Conservation (phyloP, 2,797 vertebrate species). For the Hippopotamyrus pictus region DNA sequence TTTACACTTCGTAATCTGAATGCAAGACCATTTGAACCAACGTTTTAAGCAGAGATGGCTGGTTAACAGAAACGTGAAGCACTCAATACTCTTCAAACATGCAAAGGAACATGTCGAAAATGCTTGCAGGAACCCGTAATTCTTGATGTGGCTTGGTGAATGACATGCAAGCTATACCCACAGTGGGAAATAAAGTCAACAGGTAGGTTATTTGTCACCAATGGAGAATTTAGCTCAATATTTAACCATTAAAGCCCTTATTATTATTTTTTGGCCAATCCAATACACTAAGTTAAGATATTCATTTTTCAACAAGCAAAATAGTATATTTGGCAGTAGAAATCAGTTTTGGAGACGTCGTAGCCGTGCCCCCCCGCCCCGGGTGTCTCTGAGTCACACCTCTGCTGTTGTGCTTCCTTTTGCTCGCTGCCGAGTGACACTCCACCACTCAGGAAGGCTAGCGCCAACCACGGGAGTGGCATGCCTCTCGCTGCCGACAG, state of each 20-base stretch:
- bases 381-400: background rate
- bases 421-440: background rate
- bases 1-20: constrained; percentile 99
- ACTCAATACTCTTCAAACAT: constrained; percentile 63
- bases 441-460: background rate
- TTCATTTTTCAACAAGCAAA: background rate
- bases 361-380: background rate
- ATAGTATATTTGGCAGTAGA: background rate
- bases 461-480: background rate
- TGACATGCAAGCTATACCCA: constrained; percentile 85
- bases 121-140: constrained; percentile 64
- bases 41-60: constrained; percentile 32
- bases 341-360: background rate
- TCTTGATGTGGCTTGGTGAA: constrained; percentile 69
- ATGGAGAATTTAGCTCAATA: constrained; percentile 41
- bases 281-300: background rate
- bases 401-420: background rate
- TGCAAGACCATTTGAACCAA: constrained; percentile 73
- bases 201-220: constrained; percentile 51
- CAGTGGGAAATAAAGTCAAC: constrained; percentile 59
- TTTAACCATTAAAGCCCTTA: background rate
- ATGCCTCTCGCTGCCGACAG: background rate
- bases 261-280: background rate
- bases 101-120: constrained; percentile 84
- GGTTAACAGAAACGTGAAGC: constrained; percentile 24